Percentiles rank a stretch among this genome's conserved stretches.
phyloP scores from a whole-genome alignment of 2,888 invertebrate genomes.

The Amblyjoppa proteus region DNA sequence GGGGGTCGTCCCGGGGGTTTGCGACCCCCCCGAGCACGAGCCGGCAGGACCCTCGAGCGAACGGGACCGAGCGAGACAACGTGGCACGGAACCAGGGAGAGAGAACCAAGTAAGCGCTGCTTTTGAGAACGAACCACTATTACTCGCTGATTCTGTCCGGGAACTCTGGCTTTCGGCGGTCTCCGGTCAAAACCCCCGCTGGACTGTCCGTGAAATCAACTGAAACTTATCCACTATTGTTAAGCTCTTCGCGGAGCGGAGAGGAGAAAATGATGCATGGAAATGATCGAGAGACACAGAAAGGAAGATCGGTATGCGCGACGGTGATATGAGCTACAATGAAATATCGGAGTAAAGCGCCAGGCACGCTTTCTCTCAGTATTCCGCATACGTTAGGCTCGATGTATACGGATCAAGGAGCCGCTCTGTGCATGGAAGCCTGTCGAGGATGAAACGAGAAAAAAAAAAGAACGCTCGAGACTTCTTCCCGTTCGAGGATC shows the following conservation, averaged over 20 bases:
- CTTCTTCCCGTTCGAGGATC: slow-evolving; percentile 4
- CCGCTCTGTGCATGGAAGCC: slow-evolving; percentile 26
- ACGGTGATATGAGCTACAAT: slow-evolving; percentile 20
- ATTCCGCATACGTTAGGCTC: slow-evolving; percentile 36
- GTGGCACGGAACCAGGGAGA: neutral
- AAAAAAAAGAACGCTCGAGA: slow-evolving; percentile 22
- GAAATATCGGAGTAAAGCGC: slow-evolving; percentile 47
- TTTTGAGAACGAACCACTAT: slow-evolving; percentile 47
- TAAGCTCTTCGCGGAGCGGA: neutral
- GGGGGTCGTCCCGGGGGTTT: slow-evolving; percentile 69
- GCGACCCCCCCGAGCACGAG: slow-evolving; percentile 59
- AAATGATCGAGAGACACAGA: slow-evolving; percentile 16
- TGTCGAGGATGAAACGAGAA: slow-evolving; percentile 21
- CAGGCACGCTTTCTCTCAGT: slow-evolving; percentile 25
- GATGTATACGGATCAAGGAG: slow-evolving; percentile 49
- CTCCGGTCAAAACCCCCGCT: slow-evolving; percentile 7
- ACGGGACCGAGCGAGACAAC: slow-evolving; percentile 23
- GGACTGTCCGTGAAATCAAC: slow-evolving; percentile 19
- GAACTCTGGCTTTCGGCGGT: slow-evolving; percentile 8
- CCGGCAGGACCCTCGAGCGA: slow-evolving; percentile 37
- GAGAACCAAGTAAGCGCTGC: slow-evolving; percentile 51
- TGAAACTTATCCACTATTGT: slow-evolving; percentile 13
- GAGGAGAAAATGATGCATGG: neutral
- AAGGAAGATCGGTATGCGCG: slow-evolving; percentile 15
- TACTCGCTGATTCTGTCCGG: slow-evolving; percentile 35